Base-by-base conservation (phyloP, 2,797 vertebrate genomes). In the Tachyglossus aculeatus region DNA sequence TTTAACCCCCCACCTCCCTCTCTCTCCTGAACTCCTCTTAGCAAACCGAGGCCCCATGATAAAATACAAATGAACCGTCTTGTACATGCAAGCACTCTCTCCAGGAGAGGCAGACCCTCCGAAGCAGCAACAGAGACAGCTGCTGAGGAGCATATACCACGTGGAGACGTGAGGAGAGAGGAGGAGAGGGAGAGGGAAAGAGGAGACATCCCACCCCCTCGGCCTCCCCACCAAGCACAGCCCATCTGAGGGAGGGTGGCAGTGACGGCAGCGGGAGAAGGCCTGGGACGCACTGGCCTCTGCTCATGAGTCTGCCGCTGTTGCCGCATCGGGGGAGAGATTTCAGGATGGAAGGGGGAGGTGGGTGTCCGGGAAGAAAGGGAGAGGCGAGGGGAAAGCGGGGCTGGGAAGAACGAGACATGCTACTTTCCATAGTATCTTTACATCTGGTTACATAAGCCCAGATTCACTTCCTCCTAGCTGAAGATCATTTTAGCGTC, bases 31-130 rank as follows among this genome's bases (percentile, higher is more conserved):
- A 47, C 64, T 64, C 69, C 54, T 67, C 70, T 77, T 79, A 85
- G 78, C 85, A 81, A 67, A 73, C 67, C 56, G 75, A 77, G 71
- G 70, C 70, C 58, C 72, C n/a, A 1, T 62, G 61, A 81, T 86
- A 72, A 87, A 89, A 86, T 74, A 88, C 86, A 82, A 84, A 89
- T 83, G 69, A 88, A 69, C 77, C 71, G 77, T 85, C 88, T 85
- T 79, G 71, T 68, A 71, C 52, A 6, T 3, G 78, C 73, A 73
- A 70, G 64, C 80, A 19, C 32, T 66, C 82, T 67, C 3, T 1
- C 75, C 48, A 63, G 70, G 70, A 79, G 51, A 74, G 51, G 55
- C 77, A 61, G 63, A 71, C 74, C 53, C 32, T n/a, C 8, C 2
- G 34, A 48, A 45, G 67, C 60, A 34, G 74, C n/a, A n/a, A n/a